Evolutionary conservation across 2,113 vertebrate genomes (phyloP), one percentile per base, ranked within the genome.

Genomic region (Urocolius indicus): DNA sequence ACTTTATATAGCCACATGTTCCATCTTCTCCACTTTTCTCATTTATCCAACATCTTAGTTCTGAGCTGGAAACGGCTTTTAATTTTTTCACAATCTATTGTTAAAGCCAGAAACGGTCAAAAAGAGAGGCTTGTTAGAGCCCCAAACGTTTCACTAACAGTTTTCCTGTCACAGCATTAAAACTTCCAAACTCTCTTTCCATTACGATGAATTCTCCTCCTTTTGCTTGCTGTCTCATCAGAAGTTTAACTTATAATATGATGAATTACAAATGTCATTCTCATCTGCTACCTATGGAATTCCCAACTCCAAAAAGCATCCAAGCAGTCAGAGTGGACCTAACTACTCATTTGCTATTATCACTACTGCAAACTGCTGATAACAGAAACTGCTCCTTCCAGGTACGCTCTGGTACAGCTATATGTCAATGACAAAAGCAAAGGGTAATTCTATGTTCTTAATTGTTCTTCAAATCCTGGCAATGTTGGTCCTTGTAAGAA

Each of bases 1-100:
- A 18, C 76, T 95, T 93, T 91, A 87, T 92, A 92, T 81, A 95
- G 65, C 45, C 13, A 75, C 73, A 75, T 78, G 11, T 84, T 84
- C 66, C 24, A 68, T 89, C 84, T 94, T 84, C 51, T 86, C 43
- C 12, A 34, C 32, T 91, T 84, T 29, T 87, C 74, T 93, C 81
- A 89, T 93, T 89, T 89, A 78, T 84, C 90, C 77, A 82, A 5
- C 17, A 41, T 78, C 77, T 89, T 84, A 89, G 26, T 86, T 84
- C 82, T 41, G 51, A 80, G 82, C 30, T 86, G 68, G 20, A 92
- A 86, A 86, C 62, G 2, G 49, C 58, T 82, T 89, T 75, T 19
- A 13, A 73, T 88, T 94, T 94, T 73, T 81, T 49, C 85, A 74
- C 1, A 20, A 67, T 52, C 78, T 74, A 67, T 32, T 76, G 36